Evolutionary conservation across 2,797 vertebrate genomes (phyloP), one percentile per base, ranked within the genome.

Genomic region (Centroberyx gerrardi): DNA sequence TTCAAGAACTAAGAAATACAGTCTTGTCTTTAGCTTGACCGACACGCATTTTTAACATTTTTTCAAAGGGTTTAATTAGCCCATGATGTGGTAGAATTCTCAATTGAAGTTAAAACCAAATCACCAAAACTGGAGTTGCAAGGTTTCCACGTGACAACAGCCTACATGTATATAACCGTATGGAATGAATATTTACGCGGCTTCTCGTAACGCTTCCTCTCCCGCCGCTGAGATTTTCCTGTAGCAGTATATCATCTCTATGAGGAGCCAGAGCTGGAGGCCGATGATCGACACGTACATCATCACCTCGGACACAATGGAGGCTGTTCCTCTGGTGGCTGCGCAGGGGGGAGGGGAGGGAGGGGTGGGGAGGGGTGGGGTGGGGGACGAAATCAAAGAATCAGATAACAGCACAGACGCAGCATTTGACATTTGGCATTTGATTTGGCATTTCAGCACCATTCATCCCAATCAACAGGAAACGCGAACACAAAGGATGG

Each of bases 211-310:
- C 0, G 96, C 96, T n/a, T 97, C 96, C n/a, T 98, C 97, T 0
- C 97, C 96, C 0, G 95, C 96, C 0, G 97, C 95, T 0, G 97
- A 74, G 0, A 98, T 97, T 90, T 98, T 98, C 62, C 95, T 94
- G 90, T 98, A 98, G 85, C 97, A 98, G 85, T 98, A 98, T 0
- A 98, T 93, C 97, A 98, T 98, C 94, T 98, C 97, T 0, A 96
- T 97, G 87, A 97, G 95, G 15, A 98, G 95, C 97, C 97, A 98
- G 54, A 98, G 89, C 77, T 97, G 97, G 61, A 98, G 94, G 53
- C 97, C 96, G 14, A 98, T 97, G 68, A 97, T 97, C 69, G 97
- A 94, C 62, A 98, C 96, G 17, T 98, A 98, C 97, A 98, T 98
- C 96, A 98, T 98, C 80, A 98, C 95, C 89, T 98, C 97, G 0